Base-by-base conservation (phyloP, 2,888 invertebrate species). In the Seira musarum region DNA sequence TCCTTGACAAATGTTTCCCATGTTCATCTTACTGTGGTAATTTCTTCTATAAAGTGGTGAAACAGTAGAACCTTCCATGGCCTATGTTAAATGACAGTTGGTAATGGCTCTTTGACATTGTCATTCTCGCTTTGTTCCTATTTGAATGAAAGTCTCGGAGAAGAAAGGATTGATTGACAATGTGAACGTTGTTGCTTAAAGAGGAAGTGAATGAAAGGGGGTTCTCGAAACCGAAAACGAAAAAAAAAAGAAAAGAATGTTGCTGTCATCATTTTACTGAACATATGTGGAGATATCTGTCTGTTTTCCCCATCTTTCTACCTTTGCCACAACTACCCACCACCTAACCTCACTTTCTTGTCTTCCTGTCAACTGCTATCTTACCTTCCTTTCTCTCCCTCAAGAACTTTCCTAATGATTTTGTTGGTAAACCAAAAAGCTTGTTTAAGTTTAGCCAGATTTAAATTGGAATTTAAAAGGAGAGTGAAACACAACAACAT, bases 61-160 rank as follows among this genome's bases (percentile, higher is more conserved):
- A n/a, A n/a, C n/a, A n/a, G n/a, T n/a, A n/a, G n/a, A n/a, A n/a
- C n/a, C n/a, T n/a, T n/a, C n/a, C n/a, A n/a, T n/a, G n/a, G n/a
- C 10, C n/a, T 57, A 65, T 17, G n/a, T 35, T 40, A 46, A 5
- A 67, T 40, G 46, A 67, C 67, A 17, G 67, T 19, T 22, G 46
- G 17, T 67, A 67, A 67, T 67, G 67, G 67, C 46, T 67, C 46
- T 67, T 67, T 67, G 67, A 67, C 67, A 46, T 17, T 22, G 2
- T 30, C 67, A 17, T 67, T 67, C 46, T 46, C 40, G 2, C 63
- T 6, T 63, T 60, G 10, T 22, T 65, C 5, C 19, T 35, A 35
- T 35, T 65, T 63, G 21, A 30, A 35, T 30, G n/a, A n/a, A 65
- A 65, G 6, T 17, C 17, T n/a, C 17, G 57, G 17, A 57, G 57